These are phyloP conservation scores for Rhinella marina DNA, from an alignment of 2,797 vertebrate species.

Conservation along the genomic window DNA sequence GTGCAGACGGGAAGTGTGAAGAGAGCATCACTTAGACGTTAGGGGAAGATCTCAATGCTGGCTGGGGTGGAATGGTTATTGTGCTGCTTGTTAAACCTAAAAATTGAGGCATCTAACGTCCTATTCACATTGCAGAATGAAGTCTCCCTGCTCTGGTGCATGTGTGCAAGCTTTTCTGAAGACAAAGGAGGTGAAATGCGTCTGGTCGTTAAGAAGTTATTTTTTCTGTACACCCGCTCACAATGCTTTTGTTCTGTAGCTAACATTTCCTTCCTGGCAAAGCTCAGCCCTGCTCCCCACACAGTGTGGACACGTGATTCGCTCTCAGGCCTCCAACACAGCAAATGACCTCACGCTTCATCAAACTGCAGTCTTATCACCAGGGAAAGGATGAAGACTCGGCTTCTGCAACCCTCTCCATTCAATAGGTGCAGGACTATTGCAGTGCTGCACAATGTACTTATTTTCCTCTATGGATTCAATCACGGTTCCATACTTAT, in stretches of 20 bases:
- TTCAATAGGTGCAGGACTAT: background rate
- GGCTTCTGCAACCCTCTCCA: background rate
- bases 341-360: constrained; percentile 38
- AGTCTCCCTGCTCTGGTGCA: background rate
- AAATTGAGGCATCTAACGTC: background rate
- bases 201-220: background rate
- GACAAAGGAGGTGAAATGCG: constrained; percentile 12
- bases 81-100: background rate
- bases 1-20: constrained; percentile 55
- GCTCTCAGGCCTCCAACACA: constrained; percentile 39
- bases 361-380: background rate
- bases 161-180: background rate
- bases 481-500: background rate
- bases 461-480: background rate
- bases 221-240: constrained; percentile 50
- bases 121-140: background rate
- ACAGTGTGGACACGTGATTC: constrained; percentile 50
- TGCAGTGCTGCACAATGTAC: background rate
- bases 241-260: constrained; percentile 50
- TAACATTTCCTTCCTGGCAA: constrained; percentile 55
- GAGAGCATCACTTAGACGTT: constrained; percentile 54
- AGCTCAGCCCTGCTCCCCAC: constrained; percentile 44
- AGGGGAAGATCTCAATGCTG: constrained; percentile 58
- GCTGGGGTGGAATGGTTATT: constrained; percentile 48
- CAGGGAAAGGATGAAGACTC: background rate